A percentile compares a stretch with the other conserved stretches of the same genome.
phyloP scores from a whole-genome alignment of 2,113 vertebrate genomes.

The Tor tambroides region DNA sequence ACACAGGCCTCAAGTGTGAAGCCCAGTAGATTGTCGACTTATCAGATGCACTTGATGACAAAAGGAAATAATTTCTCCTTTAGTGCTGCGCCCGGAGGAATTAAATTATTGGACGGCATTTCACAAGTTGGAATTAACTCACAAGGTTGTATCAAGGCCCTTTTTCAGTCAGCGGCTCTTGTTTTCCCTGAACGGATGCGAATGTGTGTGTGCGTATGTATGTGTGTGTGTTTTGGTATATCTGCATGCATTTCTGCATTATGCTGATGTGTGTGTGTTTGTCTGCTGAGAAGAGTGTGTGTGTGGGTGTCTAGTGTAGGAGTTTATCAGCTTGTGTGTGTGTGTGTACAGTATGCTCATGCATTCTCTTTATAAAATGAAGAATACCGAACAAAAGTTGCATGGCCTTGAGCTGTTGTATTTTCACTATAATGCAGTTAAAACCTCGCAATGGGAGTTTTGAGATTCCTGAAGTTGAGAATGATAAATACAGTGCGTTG shows the following conservation, averaged over 20 bases:
- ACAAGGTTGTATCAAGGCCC: constrained; percentile 41
- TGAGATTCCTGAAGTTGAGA: neutral
- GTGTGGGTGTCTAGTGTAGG: neutral
- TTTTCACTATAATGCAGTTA: neutral
- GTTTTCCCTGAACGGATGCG: neutral
- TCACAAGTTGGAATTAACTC: constrained; percentile 40
- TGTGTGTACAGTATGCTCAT: too few species aligned
- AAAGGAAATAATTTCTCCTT: constrained; percentile 8
- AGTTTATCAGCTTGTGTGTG: constrained; percentile 7
- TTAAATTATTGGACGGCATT: constrained; percentile 28
- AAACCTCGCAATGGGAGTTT: neutral
- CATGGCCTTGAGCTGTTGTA: constrained; percentile 29
- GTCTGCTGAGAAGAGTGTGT: neutral
- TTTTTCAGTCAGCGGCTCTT: neutral
- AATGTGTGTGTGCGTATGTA: neutral
- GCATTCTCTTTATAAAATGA: neutral
- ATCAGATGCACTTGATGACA: constrained; percentile 37
- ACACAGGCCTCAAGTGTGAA: neutral
- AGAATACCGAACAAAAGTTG: constrained; percentile 5
- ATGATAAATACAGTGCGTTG: neutral
- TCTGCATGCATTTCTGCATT: neutral
- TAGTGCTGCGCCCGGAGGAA: neutral
- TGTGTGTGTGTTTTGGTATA: neutral
- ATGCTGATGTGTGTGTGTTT: neutral
- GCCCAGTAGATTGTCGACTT: constrained; percentile 23